Percentiles rank a stretch among this genome's conserved stretches.
phyloP scores from a whole-genome alignment of 2,888 invertebrate species.

The Drosophila lutescens region DNA sequence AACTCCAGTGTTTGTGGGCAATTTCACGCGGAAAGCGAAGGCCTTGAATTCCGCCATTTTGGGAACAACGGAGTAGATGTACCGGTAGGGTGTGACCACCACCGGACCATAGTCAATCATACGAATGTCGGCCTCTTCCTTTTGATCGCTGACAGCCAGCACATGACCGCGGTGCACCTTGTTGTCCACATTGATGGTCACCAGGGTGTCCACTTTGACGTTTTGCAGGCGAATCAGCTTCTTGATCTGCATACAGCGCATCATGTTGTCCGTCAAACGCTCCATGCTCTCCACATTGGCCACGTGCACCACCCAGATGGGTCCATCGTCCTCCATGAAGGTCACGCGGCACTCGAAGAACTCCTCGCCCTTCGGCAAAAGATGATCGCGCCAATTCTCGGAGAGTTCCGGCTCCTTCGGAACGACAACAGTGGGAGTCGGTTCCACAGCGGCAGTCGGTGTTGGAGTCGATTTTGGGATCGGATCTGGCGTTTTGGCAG shows the following conservation, averaged over 20 bases:
- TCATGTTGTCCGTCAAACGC: conserved; percentile 17
- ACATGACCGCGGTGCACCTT: conserved; percentile 46
- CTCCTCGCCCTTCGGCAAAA: conserved; percentile 19
- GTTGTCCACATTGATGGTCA: conserved; percentile 5
- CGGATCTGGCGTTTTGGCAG: not conserved
- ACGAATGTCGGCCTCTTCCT: conserved; percentile 22
- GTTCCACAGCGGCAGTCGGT: too few species aligned
- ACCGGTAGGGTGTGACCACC: not conserved
- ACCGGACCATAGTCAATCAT: conserved; percentile 53
- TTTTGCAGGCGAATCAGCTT: conserved; percentile 10
- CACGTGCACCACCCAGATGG: conserved; percentile 47
- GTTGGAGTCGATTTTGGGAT: too few species aligned
- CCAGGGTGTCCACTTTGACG: conserved; percentile 39
- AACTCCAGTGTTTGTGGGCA: conserved; percentile 19
- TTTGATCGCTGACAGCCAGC: not conserved
- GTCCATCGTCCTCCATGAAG: conserved; percentile 33
- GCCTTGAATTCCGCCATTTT: conserved; percentile 38
- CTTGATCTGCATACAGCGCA: not conserved
- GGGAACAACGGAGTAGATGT: conserved; percentile 37
- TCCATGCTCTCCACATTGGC: conserved; percentile 24
- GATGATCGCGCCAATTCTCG: conserved; percentile 38
- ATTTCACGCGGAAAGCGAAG: conserved; percentile 42
- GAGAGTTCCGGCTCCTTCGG: not conserved
- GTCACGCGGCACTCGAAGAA: conserved; percentile 51
- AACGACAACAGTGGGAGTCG: too few species aligned